A percentile compares a stretch with the other conserved stretches of the same genome.
Conservation (phyloP, 2,888 invertebrate species). For the Lampropteryx suffumata region DNA sequence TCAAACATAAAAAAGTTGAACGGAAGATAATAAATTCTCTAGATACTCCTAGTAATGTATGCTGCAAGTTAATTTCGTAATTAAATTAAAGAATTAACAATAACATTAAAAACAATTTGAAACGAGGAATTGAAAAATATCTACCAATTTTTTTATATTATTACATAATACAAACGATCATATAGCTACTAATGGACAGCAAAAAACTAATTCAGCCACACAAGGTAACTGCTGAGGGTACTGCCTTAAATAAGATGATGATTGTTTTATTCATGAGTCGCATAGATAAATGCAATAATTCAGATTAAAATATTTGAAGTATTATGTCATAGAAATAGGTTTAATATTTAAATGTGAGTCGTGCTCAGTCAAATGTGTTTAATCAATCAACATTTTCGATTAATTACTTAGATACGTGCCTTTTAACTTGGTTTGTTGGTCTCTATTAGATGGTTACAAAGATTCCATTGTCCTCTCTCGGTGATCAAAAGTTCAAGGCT, state of each 20-base stretch:
- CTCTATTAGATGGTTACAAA: conserved; percentile 66
- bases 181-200: too few species aligned
- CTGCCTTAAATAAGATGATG: conserved; percentile 16
- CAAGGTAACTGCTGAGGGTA: too few species aligned
- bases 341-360: conserved; percentile 76
- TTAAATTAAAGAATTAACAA: too few species aligned
- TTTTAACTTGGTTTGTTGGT: conserved; percentile 61
- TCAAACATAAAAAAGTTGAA: too few species aligned
- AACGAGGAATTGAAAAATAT: too few species aligned
- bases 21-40: too few species aligned
- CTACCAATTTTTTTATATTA: too few species aligned
- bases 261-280: conserved; percentile 62
- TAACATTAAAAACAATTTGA: too few species aligned
- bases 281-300: conserved; percentile 72
- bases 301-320: conserved; percentile 78
- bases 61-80: too few species aligned
- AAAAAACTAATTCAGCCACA: too few species aligned
- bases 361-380: conserved; percentile 77
- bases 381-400: conserved; percentile 81
- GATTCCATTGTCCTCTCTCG: conserved; percentile 72
- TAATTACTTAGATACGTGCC: conserved; percentile 78
- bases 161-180: too few species aligned
- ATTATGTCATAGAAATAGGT: conserved; percentile 79
- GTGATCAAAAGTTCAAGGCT: conserved; percentile 78
- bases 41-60: too few species aligned